Base-by-base conservation (phyloP, 2,888 invertebrate genomes). In the Sesia apiformis region DNA sequence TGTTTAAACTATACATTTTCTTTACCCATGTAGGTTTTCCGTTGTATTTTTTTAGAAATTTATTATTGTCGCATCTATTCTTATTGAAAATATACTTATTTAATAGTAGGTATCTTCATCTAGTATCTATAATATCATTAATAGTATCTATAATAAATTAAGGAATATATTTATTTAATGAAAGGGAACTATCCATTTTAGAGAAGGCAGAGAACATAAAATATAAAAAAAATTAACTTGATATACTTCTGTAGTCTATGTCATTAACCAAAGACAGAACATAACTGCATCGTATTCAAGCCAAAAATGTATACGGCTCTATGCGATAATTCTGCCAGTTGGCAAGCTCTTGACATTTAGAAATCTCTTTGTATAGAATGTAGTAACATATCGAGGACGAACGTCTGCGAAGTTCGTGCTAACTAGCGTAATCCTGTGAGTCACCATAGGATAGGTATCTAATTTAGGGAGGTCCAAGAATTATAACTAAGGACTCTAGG, bases 331-430 rank as follows among this genome's bases (percentile, higher is more conserved):
- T 72, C 65, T 67, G 67, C 63, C 64, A 73, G 70, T 77, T 79
- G 76, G 76, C 74, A 79, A 72, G 66, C 67, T 61, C 63, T 65
- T 74, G 72, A 73, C 71, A 70, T 76, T 76, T 66, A 60, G 60
- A 67, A 71, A 66, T 75, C 68, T 72, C 72, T 78, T 70, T 71
- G 74, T 72, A 65, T 66, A 67, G 62, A 66, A 57, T 62, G 56
- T 64, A 66, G 57, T 64, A 46, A 67, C 65, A 59, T 66, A 70
- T 72, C 66, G 71, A 73, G 66, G 67, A 58, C 65, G 62, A 70
- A 70, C 60, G 62, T 56, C 61, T 61, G 60, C 74, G 74, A 51
- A 76, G 67, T 74, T 72, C 64, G 63, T 72, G 76, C 69, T 78
- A 76, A 80, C 76, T 75, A 66, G 59, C 65, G 65, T 79, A 78